Conservation (phyloP, 2,113 vertebrate genomes). For the Haliaeetus leucogaster region DNA sequence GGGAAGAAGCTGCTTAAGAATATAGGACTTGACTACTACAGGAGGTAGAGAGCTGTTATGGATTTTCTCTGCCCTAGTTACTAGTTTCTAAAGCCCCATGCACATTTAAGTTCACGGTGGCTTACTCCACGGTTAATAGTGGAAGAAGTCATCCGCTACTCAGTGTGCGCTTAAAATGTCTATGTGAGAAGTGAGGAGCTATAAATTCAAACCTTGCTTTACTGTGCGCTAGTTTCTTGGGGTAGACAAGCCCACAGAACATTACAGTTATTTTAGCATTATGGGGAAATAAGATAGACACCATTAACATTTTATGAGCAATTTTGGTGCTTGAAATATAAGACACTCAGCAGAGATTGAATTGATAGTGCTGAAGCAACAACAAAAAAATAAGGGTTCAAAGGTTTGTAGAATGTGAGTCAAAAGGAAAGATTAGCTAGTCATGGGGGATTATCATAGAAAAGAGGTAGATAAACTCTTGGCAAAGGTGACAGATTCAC, state of each 20-base stretch:
- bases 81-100: not conserved
- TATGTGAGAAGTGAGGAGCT: not conserved
- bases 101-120: not conserved
- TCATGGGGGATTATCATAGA: not conserved
- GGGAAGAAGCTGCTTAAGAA: not conserved
- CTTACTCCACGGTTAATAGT: not conserved
- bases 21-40: not conserved
- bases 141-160: not conserved
- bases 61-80: constrained; percentile 37
- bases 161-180: not conserved
- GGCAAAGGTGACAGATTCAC: constrained; percentile 39
- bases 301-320: constrained; percentile 41
- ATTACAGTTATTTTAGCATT: constrained; percentile 24
- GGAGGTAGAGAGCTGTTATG: not conserved
- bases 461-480: constrained; percentile 36
- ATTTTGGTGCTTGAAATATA: not conserved
- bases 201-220: not conserved
- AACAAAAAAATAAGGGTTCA: constrained; percentile 7
- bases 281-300: constrained; percentile 41
- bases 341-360: not conserved
- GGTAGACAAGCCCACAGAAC: constrained; percentile 13
- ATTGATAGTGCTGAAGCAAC: not conserved
- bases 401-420: not conserved
- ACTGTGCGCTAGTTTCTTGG: not conserved
- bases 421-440: constrained; percentile 39